phyloP scores from a whole-genome alignment of 2,113 vertebrate genomes.

The Oryctolagus cuniculus region DNA sequence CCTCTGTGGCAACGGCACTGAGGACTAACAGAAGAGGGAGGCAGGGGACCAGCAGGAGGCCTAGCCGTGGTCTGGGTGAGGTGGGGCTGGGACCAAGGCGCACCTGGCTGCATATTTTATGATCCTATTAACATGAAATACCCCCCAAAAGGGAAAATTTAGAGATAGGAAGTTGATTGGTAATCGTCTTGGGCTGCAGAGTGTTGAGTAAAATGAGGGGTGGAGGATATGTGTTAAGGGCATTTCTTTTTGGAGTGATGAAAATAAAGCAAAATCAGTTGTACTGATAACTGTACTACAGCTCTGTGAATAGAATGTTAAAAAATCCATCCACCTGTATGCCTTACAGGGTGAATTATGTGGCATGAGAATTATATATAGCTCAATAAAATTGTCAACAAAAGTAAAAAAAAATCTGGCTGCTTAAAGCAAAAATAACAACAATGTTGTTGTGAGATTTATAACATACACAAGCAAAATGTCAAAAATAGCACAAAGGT shows the following conservation, averaged over 20 bases:
- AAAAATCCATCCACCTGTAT: neutral
- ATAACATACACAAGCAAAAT: neutral
- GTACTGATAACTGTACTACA: neutral
- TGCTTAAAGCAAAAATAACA: neutral
- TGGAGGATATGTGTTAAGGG: neutral
- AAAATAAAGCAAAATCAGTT: constrained; percentile 22
- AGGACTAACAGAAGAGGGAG: neutral
- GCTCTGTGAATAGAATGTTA: neutral
- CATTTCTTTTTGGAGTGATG: neutral
- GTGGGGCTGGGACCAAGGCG: neutral
- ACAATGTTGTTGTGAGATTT: neutral
- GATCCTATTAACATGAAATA: neutral
- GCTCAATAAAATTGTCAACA: constrained; percentile 20
- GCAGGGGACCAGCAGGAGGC: neutral
- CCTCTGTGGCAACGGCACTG: neutral
- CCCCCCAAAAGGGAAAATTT: neutral
- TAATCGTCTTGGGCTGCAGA: neutral
- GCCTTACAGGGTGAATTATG: neutral
- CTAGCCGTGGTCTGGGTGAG: neutral
- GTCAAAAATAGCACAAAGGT: neutral
- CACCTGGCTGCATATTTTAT: neutral
- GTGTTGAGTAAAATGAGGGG: neutral
- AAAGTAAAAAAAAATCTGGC: neutral
- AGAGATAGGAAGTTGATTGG: neutral
- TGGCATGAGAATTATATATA: neutral